Evolutionary conservation across 2,888 invertebrate genomes (phyloP).

Genomic region (Epinotia ramella): DNA sequence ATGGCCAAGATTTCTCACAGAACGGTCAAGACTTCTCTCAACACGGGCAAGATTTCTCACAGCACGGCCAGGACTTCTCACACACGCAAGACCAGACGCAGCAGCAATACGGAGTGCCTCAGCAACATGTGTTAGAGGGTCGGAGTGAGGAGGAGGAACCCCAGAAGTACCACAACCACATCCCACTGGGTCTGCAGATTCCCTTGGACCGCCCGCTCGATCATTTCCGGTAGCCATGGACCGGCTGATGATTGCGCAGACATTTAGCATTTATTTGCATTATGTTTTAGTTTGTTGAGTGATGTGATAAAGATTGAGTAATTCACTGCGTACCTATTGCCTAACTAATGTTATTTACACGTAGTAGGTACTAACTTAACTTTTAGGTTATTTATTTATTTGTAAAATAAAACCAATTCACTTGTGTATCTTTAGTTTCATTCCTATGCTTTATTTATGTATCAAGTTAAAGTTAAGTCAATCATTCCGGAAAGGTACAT

Average conservation of each 20-base stretch:
- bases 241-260: slow-evolving; percentile 33
- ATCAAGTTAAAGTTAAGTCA: background rate
- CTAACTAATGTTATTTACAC: slow-evolving; percentile 44
- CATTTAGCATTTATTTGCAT: slow-evolving; percentile 41
- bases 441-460: background rate
- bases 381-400: slow-evolving; percentile 63
- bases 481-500: background rate
- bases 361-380: slow-evolving; percentile 49
- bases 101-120: slow-evolving; percentile 69
- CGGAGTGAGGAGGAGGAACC: slow-evolving; percentile 64
- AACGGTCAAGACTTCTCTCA: slow-evolving; percentile 52
- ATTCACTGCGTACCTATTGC: slow-evolving; percentile 39
- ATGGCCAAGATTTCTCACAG: slow-evolving; percentile 49
- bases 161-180: slow-evolving; percentile 75
- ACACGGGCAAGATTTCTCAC: slow-evolving; percentile 48
- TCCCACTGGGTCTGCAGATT: slow-evolving; percentile 76
- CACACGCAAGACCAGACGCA: slow-evolving; percentile 50
- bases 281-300: slow-evolving; percentile 37
- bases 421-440: slow-evolving; percentile 21
- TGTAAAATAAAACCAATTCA: slow-evolving; percentile 36
- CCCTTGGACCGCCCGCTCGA: slow-evolving; percentile 79
- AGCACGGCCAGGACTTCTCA: slow-evolving; percentile 53
- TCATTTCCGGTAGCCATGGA: slow-evolving; percentile 69
- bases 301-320: slow-evolving; percentile 54
- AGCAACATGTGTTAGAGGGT: slow-evolving; percentile 68